Evolutionary conservation across 1,140 invertebrate genomes (phyloP), one percentile per base, ranked within the genome.

Genomic region (Tetramorium parvispinum): DNA sequence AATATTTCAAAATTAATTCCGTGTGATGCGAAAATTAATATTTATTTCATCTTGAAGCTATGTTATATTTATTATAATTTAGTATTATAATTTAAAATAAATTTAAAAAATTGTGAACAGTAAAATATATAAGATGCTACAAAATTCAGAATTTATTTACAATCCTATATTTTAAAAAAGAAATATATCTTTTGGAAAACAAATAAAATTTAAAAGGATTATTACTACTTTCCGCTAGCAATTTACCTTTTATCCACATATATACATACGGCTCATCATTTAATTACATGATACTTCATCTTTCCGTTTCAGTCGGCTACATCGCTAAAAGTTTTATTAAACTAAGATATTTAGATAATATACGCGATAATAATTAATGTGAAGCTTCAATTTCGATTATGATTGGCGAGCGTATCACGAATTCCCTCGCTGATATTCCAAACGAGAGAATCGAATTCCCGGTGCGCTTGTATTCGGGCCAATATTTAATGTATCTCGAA

Each of bases 401-500:
- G 73, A 85, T 76, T 65, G 83, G 75, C 55, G 83, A 57, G 43
- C 27, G 57, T 85, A 85, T 88, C 83, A 66, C 27, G 11, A 82
- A 87, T 70, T 77, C 63, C 13, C 70, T 51, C 5, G 32, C 13
- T 37, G 70, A 88, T 57, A 46, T 86, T 57, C 49, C n/a, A 11
- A 27, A 68, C 24, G 70, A 51, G 61, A 85, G 70, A 76, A 68
- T 75, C 75, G 53, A 70, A 88, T 81, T 79, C 70, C 59, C 55
- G 5, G 27, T 59, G 61, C 82, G 82, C 51, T 71, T 79, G 87
- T 88, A 57, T 88, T 83, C 40, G 27, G 6, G 13, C 49, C 61
- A 61, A 87, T 90, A 87, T 90, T 89, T 87, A 89, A 89, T 75
- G 85, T 83, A 85, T 53, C 37, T 73, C 49, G 37, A 87, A 87